Percentiles rank a stretch among this genome's conserved stretches.
Conservation (phyloP, 2,888 invertebrate species). For the Melinopterus prodromus region DNA sequence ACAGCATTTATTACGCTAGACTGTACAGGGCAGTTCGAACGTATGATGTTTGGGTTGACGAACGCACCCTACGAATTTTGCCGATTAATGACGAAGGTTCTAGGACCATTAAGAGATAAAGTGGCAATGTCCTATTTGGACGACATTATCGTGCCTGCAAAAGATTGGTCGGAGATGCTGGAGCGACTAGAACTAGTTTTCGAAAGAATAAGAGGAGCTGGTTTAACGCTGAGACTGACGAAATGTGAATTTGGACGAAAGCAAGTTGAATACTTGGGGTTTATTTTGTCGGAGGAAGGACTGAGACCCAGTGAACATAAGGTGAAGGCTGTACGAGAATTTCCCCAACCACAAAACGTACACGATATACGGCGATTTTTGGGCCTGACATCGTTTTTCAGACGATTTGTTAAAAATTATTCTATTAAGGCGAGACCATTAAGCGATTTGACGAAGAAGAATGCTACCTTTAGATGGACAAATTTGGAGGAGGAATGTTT, state of each 20-base stretch:
- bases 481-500: slow-evolving; percentile 25
- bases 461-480: slow-evolving; percentile 20
- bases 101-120: slow-evolving; percentile 13
- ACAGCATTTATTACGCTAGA: slow-evolving; percentile 18
- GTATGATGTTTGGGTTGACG: slow-evolving; percentile 29
- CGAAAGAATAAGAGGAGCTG: slow-evolving; percentile 43
- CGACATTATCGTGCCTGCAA: slow-evolving; percentile 19
- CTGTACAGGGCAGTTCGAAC: slow-evolving; percentile 1
- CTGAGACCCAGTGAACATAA: slow-evolving; percentile 36
- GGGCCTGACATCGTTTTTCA: slow-evolving; percentile 42
- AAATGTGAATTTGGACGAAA: slow-evolving; percentile 47
- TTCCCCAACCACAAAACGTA: slow-evolving; percentile 33
- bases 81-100: slow-evolving; percentile 7
- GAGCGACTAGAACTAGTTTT: slow-evolving; percentile 6
- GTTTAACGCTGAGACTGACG: slow-evolving; percentile 45
- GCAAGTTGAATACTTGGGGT: slow-evolving; percentile 48
- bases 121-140: slow-evolving; percentile 18
- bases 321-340: slow-evolving; percentile 31
- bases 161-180: background rate
- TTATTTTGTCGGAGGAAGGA: slow-evolving; percentile 30
- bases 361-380: slow-evolving; percentile 40
- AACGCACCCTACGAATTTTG: slow-evolving; percentile 27
- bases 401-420: slow-evolving; percentile 41
- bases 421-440: slow-evolving; percentile 39
- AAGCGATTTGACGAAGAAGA: slow-evolving; percentile 30